Evolutionary conservation across 2,888 invertebrate species (phyloP).

Genomic region (Scrobipalpa atriplicella): DNA sequence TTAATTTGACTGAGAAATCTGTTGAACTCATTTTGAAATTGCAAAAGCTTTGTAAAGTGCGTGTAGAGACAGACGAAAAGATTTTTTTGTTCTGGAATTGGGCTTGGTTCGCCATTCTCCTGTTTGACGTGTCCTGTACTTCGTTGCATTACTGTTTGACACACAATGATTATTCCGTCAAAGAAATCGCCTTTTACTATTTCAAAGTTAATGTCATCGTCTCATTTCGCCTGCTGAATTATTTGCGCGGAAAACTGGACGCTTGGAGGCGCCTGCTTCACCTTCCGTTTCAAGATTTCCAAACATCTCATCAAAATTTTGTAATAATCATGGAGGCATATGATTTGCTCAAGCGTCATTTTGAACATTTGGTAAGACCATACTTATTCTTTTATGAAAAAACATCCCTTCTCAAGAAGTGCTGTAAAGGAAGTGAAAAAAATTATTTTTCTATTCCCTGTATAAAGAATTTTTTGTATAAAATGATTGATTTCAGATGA

Average conservation of each 20-base stretch:
- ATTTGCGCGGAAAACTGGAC: neutral
- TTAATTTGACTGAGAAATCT: neutral
- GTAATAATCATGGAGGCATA: too few species aligned
- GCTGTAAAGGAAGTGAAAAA: too few species aligned
- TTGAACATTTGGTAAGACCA: neutral
- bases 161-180: neutral
- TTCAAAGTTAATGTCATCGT: neutral
- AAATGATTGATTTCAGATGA: too few species aligned
- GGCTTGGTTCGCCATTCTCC: neutral
- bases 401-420: too few species aligned
- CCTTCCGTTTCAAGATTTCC: neutral
- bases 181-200: neutral
- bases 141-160: neutral
- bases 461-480: too few species aligned
- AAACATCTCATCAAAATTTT: too few species aligned
- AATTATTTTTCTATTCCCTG: too few species aligned
- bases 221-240: neutral
- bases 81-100: neutral
- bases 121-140: neutral
- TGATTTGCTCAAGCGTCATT: too few species aligned
- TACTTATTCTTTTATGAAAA: too few species aligned
- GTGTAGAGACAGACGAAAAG: neutral
- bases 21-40: neutral
- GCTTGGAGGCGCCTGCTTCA: neutral
- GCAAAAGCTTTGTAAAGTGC: neutral